Percentiles rank a stretch among this genome's conserved stretches.
Evolutionary conservation across 2,113 vertebrate genomes (phyloP).

Genomic region (Arothron firmamentum): DNA sequence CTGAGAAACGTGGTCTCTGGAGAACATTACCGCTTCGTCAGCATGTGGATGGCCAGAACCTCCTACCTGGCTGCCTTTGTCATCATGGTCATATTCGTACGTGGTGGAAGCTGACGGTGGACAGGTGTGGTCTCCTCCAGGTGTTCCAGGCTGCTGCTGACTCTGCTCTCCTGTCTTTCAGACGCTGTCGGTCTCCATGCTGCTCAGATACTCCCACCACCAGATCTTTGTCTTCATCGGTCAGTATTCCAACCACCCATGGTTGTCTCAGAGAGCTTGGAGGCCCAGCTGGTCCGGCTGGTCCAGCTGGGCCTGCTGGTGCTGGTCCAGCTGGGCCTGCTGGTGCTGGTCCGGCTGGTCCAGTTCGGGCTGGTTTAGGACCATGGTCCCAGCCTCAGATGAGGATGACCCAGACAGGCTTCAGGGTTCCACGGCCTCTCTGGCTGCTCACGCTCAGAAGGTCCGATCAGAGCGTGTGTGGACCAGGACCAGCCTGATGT

Average conservation of each 20-base stretch:
- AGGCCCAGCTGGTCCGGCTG: too few species aligned
- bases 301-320: too few species aligned
- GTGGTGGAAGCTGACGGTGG: conserved; percentile 28
- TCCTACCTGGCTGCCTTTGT: conserved; percentile 95
- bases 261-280: too few species aligned
- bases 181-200: conserved; percentile 97
- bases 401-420: too few species aligned
- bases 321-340: too few species aligned
- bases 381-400: too few species aligned
- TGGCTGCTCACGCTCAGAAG: too few species aligned
- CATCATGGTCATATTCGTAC: conserved; percentile 99
- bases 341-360: too few species aligned
- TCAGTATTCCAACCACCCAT: conserved; percentile 60
- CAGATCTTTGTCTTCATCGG: conserved; percentile 99
- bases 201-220: conserved; percentile 94
- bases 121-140: neutral
- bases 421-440: too few species aligned
- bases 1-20: conserved; percentile 95
- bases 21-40: conserved; percentile 97
- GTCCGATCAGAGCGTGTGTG: too few species aligned
- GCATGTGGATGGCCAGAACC: conserved; percentile 98
- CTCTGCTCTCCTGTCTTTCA: conserved; percentile 53
- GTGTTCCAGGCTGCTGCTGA: neutral
- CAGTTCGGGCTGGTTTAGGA: too few species aligned
- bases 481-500: too few species aligned